Evolutionary conservation across 2,888 invertebrate species (phyloP), one percentile per base, ranked within the genome.

Genomic region (Sinodicranocentrus sp.): DNA sequence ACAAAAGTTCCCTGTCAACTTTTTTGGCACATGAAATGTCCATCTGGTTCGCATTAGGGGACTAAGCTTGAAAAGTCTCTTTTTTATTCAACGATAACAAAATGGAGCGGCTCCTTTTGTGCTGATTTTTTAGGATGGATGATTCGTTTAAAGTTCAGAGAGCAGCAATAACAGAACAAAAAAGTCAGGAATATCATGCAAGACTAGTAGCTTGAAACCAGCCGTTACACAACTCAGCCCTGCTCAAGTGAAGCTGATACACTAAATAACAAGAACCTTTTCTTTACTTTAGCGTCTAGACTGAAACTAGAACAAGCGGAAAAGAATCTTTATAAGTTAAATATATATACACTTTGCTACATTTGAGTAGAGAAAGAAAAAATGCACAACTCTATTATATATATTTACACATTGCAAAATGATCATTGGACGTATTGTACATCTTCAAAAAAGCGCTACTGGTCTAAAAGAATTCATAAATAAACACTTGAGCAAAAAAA

Each of bases 91-190:
- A 48, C 48, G 48, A 39, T 39, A 54, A 21, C 19, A 21, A 59
- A 25, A 25, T 10, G 19, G 54, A 59, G 59, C 10, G 19, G 59
- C 10, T 25, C 19, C 52, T 2, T 1, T 59, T 21, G 10, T 57
- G 5, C 57, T 6, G 57, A 57, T 57, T 57, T 57, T 57, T 21
- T 2, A 28, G 33, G 63, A 63, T 63, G 63, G 39, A 28, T 63
- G 63, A n/a, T 63, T 63, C 63, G 33, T 63, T 63, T 63, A 63
- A 63, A 63, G 33, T 63, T 63, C 59, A 59, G 59, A 59, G 59
- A 59, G 59, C 59, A 26, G 23, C 23, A 59, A 59, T 33, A 33
- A 33, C 33, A 33, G 33, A 3, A 33, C 33, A 33, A 52, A 48
- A 52, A 52, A 52, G 52, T 52, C 1, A 52, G 52, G 19, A 19